These are phyloP conservation scores for Sebastes minor DNA, from an alignment of 2,797 vertebrate genomes.

Conservation along the genomic window DNA sequence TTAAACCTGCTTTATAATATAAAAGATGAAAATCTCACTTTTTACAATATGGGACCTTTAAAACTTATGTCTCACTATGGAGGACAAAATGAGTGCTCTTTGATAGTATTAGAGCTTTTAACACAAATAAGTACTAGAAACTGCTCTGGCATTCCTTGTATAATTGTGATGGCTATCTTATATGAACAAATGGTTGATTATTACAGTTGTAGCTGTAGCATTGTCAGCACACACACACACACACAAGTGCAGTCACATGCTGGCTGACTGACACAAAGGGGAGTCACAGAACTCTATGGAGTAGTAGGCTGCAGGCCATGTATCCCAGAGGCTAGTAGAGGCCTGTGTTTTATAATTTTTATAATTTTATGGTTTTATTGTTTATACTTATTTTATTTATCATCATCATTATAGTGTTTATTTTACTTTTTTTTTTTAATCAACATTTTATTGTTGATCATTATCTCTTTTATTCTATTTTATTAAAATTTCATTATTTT, in stretches of 20 bases:
- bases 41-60: not conserved
- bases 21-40: no score
- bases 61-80: not conserved
- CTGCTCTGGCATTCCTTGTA: not conserved
- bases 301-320: slow-evolving; percentile 42
- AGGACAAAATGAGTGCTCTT: not conserved
- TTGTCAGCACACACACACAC: slow-evolving; percentile 11
- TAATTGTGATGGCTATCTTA: not conserved
- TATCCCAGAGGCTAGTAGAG: not conserved
- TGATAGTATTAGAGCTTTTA: not conserved
- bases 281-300: slow-evolving; percentile 45
- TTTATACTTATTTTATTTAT: no score
- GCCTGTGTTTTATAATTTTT: no score
- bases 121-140: not conserved
- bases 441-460: no score
- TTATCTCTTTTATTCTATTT: no score
- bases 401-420: no score
- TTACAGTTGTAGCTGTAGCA: not conserved
- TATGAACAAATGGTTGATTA: not conserved
- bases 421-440: no score
- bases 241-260: slow-evolving; percentile 63
- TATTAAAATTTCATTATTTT: no score
- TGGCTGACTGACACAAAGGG: slow-evolving; percentile 58
- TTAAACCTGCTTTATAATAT: no score
- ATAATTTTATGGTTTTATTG: no score